phyloP scores from a whole-genome alignment of 2,113 vertebrate genomes.

The Neolamprologus variostigma region DNA sequence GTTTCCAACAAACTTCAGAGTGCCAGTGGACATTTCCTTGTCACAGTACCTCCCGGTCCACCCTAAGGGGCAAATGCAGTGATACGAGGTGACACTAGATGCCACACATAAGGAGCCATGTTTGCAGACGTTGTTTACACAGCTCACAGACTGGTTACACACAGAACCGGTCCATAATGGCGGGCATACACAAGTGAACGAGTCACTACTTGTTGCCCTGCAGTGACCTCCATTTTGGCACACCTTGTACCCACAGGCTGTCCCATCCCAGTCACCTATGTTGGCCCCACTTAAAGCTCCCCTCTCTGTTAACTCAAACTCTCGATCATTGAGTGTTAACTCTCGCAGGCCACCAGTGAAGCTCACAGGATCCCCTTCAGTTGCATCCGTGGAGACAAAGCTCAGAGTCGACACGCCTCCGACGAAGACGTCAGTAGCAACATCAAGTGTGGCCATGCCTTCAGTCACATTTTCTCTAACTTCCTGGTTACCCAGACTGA shows the following conservation, averaged over 20 bases:
- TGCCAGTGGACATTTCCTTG: slow-evolving; percentile 53
- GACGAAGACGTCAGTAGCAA: slow-evolving; percentile 72
- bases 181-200: slow-evolving; percentile 73
- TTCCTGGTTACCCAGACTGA: slow-evolving; percentile 69
- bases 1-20: slow-evolving; percentile 70
- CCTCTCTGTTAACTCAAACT: slow-evolving; percentile 73
- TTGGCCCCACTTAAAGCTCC: slow-evolving; percentile 74
- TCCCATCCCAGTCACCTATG: slow-evolving; percentile 82
- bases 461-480: slow-evolving; percentile 43
- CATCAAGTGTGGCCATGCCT: slow-evolving; percentile 75
- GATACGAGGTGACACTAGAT: slow-evolving; percentile 56
- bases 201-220: slow-evolving; percentile 5
- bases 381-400: slow-evolving; percentile 66
- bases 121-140: slow-evolving; percentile 65
- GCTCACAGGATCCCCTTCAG: slow-evolving; percentile 63
- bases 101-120: slow-evolving; percentile 69
- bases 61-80: slow-evolving; percentile 74
- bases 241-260: slow-evolving; percentile 75
- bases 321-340: slow-evolving; percentile 69
- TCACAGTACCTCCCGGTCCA: slow-evolving; percentile 75
- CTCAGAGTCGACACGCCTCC: slow-evolving; percentile 77
- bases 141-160: slow-evolving; percentile 72
- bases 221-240: slow-evolving; percentile 76
- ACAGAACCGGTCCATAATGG: slow-evolving; percentile 65
- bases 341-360: slow-evolving; percentile 79